These are phyloP conservation scores for Drosophila ananassae DNA, from an alignment of 1,140 invertebrate species.

Conservation along the genomic window DNA sequence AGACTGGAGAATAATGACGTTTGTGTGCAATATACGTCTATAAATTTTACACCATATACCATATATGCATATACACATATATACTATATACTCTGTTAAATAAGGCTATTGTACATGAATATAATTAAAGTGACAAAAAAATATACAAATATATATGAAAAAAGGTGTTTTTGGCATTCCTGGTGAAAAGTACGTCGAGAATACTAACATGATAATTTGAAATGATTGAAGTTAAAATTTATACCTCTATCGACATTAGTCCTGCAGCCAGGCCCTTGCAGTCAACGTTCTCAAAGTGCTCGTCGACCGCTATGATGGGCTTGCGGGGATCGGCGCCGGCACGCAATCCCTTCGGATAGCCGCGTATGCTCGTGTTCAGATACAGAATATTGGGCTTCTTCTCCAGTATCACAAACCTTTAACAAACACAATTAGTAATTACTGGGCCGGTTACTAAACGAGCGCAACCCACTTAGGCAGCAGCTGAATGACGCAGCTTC, in stretches of 20 bases:
- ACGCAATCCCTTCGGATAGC: constrained; percentile 92
- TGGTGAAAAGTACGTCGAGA: no score
- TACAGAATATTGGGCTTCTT: constrained; percentile 91
- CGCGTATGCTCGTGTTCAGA: constrained; percentile 92
- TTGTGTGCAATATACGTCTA: constrained; percentile 57
- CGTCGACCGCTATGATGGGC: constrained; percentile 89
- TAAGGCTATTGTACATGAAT: constrained; percentile 71
- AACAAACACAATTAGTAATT: constrained; percentile 17
- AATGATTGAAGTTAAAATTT: background rate
- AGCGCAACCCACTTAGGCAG: constrained; percentile 88
- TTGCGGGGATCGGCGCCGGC: constrained; percentile 91
- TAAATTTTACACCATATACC: constrained; percentile 64
- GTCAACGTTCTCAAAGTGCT: constrained; percentile 88
- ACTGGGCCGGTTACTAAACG: background rate
- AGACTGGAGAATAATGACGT: constrained; percentile 60
- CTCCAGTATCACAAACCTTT: constrained; percentile 88
- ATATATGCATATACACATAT: constrained; percentile 50
- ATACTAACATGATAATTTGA: no score
- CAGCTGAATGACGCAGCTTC: constrained; percentile 91
- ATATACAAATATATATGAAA: constrained; percentile 29
- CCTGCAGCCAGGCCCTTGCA: constrained; percentile 88
- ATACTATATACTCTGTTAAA: constrained; percentile 66
- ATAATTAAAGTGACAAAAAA: constrained; percentile 56
- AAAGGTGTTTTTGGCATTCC: background rate
- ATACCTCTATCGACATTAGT: constrained; percentile 86